Percentiles rank a stretch among this genome's conserved stretches.
phyloP scores from a whole-genome alignment of 2,888 invertebrate species.

The Sympetrum striolatum region DNA sequence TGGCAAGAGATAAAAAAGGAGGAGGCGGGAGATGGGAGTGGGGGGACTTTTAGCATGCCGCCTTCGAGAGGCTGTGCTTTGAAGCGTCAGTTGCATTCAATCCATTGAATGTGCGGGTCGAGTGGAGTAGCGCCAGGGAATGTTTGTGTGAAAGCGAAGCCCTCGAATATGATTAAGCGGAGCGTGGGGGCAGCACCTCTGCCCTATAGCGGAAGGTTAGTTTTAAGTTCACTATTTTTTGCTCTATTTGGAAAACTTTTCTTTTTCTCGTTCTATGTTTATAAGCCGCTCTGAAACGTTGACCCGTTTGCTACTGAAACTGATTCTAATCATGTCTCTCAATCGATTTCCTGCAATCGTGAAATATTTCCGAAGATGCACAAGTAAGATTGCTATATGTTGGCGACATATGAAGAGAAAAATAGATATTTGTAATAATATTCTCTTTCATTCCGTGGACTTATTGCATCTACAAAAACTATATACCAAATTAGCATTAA shows the following conservation, averaged over 20 bases:
- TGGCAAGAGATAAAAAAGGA: background rate
- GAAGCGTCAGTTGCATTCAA: slow-evolving; percentile 15
- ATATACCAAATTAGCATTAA: too few relatives aligned
- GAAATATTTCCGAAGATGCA: too few relatives aligned
- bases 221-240: background rate
- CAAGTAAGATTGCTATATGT: too few relatives aligned
- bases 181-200: background rate
- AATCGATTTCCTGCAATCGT: too few relatives aligned
- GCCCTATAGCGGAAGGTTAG: background rate
- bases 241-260: background rate
- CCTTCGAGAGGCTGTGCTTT: background rate
- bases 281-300: background rate
- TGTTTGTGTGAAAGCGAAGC: background rate
- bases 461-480: too few relatives aligned
- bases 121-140: background rate
- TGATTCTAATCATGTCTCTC: too few relatives aligned
- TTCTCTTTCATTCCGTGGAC: too few relatives aligned
- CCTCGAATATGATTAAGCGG: background rate
- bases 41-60: background rate
- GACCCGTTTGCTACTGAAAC: background rate
- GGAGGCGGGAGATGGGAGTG: background rate
- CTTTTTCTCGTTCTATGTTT: background rate
- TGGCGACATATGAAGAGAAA: too few relatives aligned
- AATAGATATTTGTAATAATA: too few relatives aligned
- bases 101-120: background rate